A percentile compares a stretch with the other conserved stretches of the same genome.
Conservation (phyloP, 1,140 invertebrate genomes). For the Drosophila baimaii region DNA sequence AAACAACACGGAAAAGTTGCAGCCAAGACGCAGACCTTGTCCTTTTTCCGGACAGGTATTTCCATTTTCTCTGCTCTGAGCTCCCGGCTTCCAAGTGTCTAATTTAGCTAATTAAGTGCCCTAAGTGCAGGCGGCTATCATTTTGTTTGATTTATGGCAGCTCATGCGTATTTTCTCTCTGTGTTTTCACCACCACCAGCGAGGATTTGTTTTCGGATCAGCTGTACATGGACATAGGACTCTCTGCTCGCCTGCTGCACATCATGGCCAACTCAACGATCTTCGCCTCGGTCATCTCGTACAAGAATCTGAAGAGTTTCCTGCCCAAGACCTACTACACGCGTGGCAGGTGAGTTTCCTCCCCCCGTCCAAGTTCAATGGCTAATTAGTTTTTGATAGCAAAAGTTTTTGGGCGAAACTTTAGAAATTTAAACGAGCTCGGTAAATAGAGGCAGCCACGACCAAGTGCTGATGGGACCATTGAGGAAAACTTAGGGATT, state of each 20-base stretch:
- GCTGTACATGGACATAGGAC: slow-evolving; percentile 81
- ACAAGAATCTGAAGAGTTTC: slow-evolving; percentile 86
- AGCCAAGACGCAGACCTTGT: slow-evolving; percentile 21
- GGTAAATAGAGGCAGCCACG: background rate
- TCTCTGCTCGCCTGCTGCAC: slow-evolving; percentile 72
- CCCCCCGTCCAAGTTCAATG: slow-evolving; percentile 5
- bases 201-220: slow-evolving; percentile 84
- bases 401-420: slow-evolving; percentile 9
- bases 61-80: slow-evolving; percentile 16
- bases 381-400: slow-evolving; percentile 31
- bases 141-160: slow-evolving; percentile 41
- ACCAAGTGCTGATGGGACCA: background rate
- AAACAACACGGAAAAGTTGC: background rate
- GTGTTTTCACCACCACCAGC: slow-evolving; percentile 44
- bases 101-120: slow-evolving; percentile 71
- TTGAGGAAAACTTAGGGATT: background rate
- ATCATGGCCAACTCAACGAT: slow-evolving; percentile 84
- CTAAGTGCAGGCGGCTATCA: slow-evolving; percentile 22
- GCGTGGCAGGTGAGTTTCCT: slow-evolving; percentile 76
- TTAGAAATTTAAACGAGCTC: slow-evolving; percentile 14
- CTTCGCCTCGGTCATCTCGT: slow-evolving; percentile 85
- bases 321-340: slow-evolving; percentile 85
- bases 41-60: slow-evolving; percentile 22
- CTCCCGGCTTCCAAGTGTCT: slow-evolving; percentile 49
- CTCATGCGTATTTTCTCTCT: slow-evolving; percentile 21